phyloP scores from a whole-genome alignment of 2,888 invertebrate species.

The Pammene fasciana region DNA sequence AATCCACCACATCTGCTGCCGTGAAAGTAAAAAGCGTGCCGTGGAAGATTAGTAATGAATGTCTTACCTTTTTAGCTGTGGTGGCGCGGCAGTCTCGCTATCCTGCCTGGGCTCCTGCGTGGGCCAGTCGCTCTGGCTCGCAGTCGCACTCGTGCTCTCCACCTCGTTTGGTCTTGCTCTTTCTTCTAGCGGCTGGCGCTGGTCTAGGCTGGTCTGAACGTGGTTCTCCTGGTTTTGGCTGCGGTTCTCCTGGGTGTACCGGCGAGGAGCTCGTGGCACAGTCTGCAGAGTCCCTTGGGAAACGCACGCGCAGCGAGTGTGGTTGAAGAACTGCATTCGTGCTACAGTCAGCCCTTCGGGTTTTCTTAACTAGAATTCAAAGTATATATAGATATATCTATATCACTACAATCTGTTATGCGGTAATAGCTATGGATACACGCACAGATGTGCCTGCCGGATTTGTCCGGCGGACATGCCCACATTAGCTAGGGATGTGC shows the following conservation, averaged over 20 bases:
- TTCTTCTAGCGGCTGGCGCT: conserved; percentile 29
- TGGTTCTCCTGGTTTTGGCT: neutral
- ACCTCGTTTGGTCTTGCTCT: neutral
- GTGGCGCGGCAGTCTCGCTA: conserved; percentile 66
- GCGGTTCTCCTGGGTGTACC: neutral
- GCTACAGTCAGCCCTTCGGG: conserved; percentile 63
- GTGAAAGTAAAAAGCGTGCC: no score
- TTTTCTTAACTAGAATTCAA: conserved; percentile 64
- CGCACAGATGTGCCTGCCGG: no score
- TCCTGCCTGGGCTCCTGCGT: conserved; percentile 64
- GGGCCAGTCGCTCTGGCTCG: conserved; percentile 61
- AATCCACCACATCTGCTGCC: no score
- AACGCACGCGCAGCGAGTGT: conserved; percentile 74
- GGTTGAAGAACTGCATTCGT: conserved; percentile 73
- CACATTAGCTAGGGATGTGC: no score
- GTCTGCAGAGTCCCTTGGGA: conserved; percentile 60
- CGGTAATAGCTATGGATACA: no score
- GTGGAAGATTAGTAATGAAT: no score
- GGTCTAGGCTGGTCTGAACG: neutral
- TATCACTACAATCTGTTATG: no score
- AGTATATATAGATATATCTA: neutral
- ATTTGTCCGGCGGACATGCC: no score
- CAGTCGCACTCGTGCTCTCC: conserved; percentile 45
- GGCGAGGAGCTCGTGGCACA: conserved; percentile 44
- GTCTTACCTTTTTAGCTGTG: conserved; percentile 66